Evolutionary conservation across 2,797 vertebrate species (phyloP).

Genomic region (Lemur catta): DNA sequence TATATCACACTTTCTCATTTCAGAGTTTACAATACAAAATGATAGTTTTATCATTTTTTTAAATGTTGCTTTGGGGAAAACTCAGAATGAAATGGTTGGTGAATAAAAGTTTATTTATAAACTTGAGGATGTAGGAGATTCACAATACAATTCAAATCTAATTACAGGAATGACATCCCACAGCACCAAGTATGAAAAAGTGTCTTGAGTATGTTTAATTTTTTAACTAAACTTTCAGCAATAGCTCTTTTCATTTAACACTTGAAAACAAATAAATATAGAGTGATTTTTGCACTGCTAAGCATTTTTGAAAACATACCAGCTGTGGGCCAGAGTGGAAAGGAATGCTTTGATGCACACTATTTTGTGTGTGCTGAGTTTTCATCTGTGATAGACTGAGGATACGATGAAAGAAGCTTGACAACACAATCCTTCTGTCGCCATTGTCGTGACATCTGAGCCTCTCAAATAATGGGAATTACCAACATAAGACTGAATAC

Average conservation of each 20-base stretch:
- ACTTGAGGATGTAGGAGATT: not conserved
- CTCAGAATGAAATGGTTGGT: conserved; percentile 15
- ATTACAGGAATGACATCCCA: conserved; percentile 47
- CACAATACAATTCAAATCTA: conserved; percentile 55
- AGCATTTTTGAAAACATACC: conserved; percentile 29
- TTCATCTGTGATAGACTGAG: not conserved
- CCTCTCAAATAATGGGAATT: not conserved
- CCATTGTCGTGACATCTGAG: not conserved
- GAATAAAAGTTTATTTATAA: conserved; percentile 55
- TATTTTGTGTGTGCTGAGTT: not conserved
- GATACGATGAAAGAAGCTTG: not conserved
- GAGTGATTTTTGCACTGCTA: conserved; percentile 13
- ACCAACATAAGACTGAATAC: not conserved
- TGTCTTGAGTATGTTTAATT: conserved; percentile 25
- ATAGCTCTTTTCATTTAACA: conserved; percentile 41
- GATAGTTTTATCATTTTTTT: not conserved
- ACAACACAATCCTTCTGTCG: not conserved
- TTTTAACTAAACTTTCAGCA: conserved; percentile 46
- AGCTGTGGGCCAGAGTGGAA: not conserved
- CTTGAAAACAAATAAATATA: conserved; percentile 40
- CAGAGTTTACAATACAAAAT: conserved; percentile 33
- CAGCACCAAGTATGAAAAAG: not conserved
- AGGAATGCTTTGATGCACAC: not conserved
- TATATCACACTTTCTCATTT: conserved; percentile 52
- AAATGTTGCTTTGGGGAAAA: conserved; percentile 23